These are phyloP conservation scores for Flabesymbios commensalis DNA, from an alignment of 2,888 invertebrate genomes.

Conservation along the genomic window DNA sequence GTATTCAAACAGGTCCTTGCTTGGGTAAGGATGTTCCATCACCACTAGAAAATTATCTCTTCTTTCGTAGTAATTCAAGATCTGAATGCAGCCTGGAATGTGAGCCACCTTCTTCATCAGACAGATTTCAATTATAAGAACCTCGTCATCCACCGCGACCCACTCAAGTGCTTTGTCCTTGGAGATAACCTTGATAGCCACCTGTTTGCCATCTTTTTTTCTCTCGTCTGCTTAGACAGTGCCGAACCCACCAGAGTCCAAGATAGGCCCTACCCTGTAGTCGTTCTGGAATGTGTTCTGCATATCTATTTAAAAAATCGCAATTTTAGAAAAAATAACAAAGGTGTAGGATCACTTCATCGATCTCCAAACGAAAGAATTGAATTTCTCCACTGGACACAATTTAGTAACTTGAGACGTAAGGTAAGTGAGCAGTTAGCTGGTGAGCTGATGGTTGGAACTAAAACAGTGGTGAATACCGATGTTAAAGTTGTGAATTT, in stretches of 20 bases:
- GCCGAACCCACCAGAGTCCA: slow-evolving; percentile 68
- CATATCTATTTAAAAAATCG: no score
- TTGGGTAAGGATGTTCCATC: slow-evolving; percentile 67
- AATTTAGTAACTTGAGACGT: no score
- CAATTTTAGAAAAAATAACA: no score
- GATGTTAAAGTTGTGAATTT: no score
- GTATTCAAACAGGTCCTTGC: slow-evolving; percentile 69
- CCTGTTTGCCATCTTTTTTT: slow-evolving; percentile 63
- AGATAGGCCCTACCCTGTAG: slow-evolving; percentile 48
- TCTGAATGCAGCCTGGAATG: slow-evolving; percentile 65
- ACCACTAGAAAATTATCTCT: slow-evolving; percentile 66
- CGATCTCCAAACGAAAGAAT: no score
- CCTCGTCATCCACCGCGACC: slow-evolving; percentile 64
- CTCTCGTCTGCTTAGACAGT: slow-evolving; percentile 66
- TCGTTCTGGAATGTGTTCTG: slow-evolving; percentile 39
- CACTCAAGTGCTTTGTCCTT: slow-evolving; percentile 65
- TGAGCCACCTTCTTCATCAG: slow-evolving; percentile 65
- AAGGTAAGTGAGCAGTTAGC: no score
- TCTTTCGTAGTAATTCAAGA: slow-evolving; percentile 66
- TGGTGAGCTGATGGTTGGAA: no score
- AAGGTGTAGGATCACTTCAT: no score
- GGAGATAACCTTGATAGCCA: slow-evolving; percentile 66
- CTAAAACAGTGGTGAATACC: no score
- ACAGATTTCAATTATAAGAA: slow-evolving; percentile 67
- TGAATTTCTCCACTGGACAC: no score